These are phyloP conservation scores for Mandrillus leucophaeus DNA, from an alignment of 2,113 vertebrate species.

Conservation along the genomic window DNA sequence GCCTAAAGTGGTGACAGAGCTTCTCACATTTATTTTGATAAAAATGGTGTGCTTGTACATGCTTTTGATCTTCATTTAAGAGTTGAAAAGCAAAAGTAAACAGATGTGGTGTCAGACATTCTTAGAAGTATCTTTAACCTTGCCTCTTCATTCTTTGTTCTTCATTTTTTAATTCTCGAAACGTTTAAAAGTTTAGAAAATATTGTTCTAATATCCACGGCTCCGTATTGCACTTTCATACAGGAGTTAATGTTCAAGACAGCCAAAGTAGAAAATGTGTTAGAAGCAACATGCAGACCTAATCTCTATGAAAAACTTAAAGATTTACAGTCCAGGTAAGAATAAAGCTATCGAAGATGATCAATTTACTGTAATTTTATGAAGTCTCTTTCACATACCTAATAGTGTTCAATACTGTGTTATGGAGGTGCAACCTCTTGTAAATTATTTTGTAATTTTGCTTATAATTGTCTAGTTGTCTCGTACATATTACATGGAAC, in stretches of 20 bases:
- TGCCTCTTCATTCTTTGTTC: neutral
- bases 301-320: conserved; percentile 86
- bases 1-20: neutral
- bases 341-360: neutral
- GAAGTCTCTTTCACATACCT: neutral
- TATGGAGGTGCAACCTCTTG: neutral
- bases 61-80: neutral
- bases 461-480: neutral
- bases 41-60: neutral
- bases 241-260: conserved; percentile 87
- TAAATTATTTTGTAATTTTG: conserved; percentile 43
- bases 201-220: neutral
- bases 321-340: conserved; percentile 87
- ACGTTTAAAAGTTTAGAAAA: neutral
- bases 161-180: neutral
- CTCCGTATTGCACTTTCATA: conserved; percentile 28
- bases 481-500: neutral
- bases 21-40: neutral
- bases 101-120: neutral
- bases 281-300: conserved; percentile 86
- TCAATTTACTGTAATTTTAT: neutral
- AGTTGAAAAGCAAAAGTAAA: neutral
- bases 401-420: neutral
- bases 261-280: conserved; percentile 86
- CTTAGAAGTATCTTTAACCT: neutral